Conservation (phyloP, 1,140 invertebrate species). For the Drosophila pachea region DNA sequence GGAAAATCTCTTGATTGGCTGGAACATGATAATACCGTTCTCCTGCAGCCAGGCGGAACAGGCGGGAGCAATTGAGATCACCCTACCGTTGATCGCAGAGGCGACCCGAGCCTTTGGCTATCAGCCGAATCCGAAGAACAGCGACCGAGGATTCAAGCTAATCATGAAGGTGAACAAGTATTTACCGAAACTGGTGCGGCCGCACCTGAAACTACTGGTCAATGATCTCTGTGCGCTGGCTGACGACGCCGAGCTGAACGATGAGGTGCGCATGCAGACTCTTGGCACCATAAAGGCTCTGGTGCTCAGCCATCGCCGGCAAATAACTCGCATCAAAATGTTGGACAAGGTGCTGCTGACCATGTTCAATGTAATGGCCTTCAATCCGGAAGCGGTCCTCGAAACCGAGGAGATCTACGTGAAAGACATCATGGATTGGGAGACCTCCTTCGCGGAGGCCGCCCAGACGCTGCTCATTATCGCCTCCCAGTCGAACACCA, state of each 20-base stretch:
- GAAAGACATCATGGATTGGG: background rate
- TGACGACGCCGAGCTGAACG: background rate
- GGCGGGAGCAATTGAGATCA: background rate
- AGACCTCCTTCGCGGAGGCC: background rate
- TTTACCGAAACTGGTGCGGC: slow-evolving; percentile 15
- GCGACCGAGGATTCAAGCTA: slow-evolving; percentile 14
- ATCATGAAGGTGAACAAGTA: slow-evolving; percentile 18
- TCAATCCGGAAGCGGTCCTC: background rate
- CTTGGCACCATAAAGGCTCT: background rate
- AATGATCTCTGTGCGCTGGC: slow-evolving; percentile 12
- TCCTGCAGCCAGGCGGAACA: background rate
- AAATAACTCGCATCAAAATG: slow-evolving; percentile 26
- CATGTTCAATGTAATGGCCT: background rate
- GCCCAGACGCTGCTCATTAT: slow-evolving; percentile 11
- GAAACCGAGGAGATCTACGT: slow-evolving; percentile 29
- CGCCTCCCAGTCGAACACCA: slow-evolving; percentile 13
- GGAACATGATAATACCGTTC: slow-evolving; percentile 4
- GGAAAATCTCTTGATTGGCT: slow-evolving; percentile 18
- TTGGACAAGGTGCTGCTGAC: slow-evolving; percentile 31
- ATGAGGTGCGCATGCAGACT: slow-evolving; percentile 11
- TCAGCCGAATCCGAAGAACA: background rate
- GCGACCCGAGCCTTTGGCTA: slow-evolving; percentile 7
- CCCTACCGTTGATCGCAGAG: slow-evolving; percentile 11
- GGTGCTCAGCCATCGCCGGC: background rate
- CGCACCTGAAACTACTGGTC: slow-evolving; percentile 15